These are phyloP conservation scores for Arizona elegans DNA, from an alignment of 2,113 vertebrate genomes.

Conservation along the genomic window DNA sequence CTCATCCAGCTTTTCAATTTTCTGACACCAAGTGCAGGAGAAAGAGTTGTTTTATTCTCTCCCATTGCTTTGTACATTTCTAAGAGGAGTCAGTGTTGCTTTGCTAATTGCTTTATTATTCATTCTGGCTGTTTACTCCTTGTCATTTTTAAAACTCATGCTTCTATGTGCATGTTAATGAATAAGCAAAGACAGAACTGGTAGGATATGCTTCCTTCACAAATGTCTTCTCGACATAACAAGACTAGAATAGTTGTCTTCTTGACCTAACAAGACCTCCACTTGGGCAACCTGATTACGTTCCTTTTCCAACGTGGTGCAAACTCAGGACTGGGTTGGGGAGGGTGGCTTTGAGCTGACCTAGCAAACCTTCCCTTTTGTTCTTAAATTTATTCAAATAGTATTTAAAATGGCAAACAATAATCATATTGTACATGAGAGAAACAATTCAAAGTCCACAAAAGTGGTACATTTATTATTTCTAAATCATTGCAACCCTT, in stretches of 20 bases:
- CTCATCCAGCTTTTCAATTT: neutral
- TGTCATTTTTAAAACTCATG: slow-evolving; percentile 1
- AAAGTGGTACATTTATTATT: neutral
- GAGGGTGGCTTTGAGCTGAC: neutral
- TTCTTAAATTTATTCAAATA: neutral
- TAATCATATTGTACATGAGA: neutral
- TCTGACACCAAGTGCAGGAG: neutral
- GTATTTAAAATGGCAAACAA: neutral
- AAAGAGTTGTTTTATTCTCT: neutral
- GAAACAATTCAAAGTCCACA: neutral
- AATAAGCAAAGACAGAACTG: neutral
- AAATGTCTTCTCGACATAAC: neutral
- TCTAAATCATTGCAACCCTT: neutral
- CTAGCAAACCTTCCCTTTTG: too few relatives aligned
- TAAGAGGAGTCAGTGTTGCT: neutral
- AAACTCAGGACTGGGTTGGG: neutral
- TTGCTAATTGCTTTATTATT: slow-evolving; percentile 32
- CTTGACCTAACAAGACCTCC: neutral
- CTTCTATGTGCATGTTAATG: neutral
- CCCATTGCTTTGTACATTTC: neutral
- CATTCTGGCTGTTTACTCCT: neutral
- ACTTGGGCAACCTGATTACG: neutral
- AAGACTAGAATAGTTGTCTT: too few relatives aligned
- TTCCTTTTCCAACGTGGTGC: neutral
- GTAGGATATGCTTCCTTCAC: neutral